These are phyloP conservation scores for Caenorhabditis zanzibari DNA, from an alignment of 2,888 invertebrate genomes.

Conservation along the genomic window DNA sequence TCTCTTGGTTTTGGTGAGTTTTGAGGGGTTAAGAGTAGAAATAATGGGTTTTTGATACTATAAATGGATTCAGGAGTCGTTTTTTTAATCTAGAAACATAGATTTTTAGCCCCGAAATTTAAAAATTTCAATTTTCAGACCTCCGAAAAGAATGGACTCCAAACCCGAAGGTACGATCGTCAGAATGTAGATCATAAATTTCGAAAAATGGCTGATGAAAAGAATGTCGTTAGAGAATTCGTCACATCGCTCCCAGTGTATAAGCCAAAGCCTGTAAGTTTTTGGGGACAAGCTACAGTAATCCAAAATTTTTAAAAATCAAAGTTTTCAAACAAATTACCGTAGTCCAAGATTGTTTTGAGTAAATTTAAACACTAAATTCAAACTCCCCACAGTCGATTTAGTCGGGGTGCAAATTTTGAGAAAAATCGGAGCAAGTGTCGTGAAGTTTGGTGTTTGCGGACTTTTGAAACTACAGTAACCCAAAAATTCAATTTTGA, in stretches of 20 bases:
- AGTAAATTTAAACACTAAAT: too few relatives aligned
- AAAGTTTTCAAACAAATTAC: not conserved
- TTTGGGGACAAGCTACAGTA: too few relatives aligned
- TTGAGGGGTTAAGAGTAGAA: too few relatives aligned
- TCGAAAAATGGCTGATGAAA: conserved; percentile 34
- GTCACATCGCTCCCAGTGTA: conserved; percentile 37
- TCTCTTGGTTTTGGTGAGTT: conserved; percentile 33
- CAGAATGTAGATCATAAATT: conserved; percentile 20
- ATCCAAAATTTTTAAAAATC: too few relatives aligned
- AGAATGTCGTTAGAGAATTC: conserved; percentile 12
- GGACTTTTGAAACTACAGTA: not conserved
- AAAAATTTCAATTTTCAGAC: conserved; percentile 15
- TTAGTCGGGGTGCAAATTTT: not conserved
- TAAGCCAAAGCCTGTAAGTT: conserved; percentile 51
- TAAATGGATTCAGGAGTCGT: too few relatives aligned
- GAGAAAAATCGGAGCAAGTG: not conserved
- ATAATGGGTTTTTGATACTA: too few relatives aligned
- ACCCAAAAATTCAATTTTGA: not conserved
- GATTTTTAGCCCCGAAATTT: not conserved
- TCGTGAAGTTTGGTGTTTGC: not conserved
- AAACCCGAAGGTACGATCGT: conserved; percentile 29
- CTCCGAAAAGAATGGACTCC: conserved; percentile 11
- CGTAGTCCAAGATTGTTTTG: too few relatives aligned
- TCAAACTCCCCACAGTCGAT: too few relatives aligned
- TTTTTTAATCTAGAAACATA: too few relatives aligned